phyloP scores from a whole-genome alignment of 2,888 invertebrate species.

The Acanthoscelides obtectus region DNA sequence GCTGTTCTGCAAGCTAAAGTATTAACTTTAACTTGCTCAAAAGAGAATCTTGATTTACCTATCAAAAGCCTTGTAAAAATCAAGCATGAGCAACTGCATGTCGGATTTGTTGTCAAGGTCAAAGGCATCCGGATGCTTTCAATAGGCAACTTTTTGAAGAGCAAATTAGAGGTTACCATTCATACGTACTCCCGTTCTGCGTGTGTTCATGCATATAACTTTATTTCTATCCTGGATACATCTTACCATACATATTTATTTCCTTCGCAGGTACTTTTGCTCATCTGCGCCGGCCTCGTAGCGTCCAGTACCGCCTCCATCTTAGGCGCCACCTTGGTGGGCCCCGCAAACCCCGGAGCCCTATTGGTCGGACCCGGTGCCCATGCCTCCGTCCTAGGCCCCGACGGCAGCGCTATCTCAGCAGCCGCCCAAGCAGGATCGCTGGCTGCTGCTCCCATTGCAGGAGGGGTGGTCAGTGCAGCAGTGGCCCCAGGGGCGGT shows the following conservation, averaged over 20 bases:
- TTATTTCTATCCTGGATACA: slow-evolving; percentile 25
- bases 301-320: slow-evolving; percentile 32
- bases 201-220: no score
- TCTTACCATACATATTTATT: slow-evolving; percentile 5
- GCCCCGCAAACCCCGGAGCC: slow-evolving; percentile 38
- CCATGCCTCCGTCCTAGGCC: slow-evolving; percentile 33
- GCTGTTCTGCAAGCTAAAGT: no score
- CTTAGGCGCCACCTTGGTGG: slow-evolving; percentile 33
- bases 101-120: no score
- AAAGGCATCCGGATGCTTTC: no score
- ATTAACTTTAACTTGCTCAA: no score
- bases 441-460: slow-evolving; percentile 40
- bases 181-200: no score
- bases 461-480: slow-evolving; percentile 38
- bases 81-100: no score
- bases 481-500: slow-evolving; percentile 37
- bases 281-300: slow-evolving; percentile 27
- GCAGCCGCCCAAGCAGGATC: slow-evolving; percentile 46
- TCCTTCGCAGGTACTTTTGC: slow-evolving; percentile 22
- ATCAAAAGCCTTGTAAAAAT: no score
- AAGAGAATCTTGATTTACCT: no score
- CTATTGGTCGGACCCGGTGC: slow-evolving; percentile 36
- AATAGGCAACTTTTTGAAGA: no score
- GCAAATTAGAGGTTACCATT: no score
- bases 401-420: slow-evolving; percentile 47